phyloP scores from a whole-genome alignment of 2,888 invertebrate genomes.

The Melanargia galathea region DNA sequence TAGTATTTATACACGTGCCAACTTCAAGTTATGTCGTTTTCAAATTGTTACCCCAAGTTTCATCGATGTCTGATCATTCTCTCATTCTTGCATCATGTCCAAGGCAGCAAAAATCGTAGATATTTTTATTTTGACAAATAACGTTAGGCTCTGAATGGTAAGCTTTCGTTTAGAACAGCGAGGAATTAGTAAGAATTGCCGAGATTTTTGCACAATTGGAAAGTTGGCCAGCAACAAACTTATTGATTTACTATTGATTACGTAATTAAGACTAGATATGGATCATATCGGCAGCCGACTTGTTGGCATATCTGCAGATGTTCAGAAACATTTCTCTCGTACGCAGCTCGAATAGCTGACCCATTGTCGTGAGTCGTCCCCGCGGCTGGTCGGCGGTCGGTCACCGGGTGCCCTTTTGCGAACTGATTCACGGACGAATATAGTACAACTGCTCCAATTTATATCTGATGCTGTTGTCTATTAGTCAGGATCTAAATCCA shows the following conservation, averaged over 20 bases:
- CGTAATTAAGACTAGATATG: too few relatives aligned
- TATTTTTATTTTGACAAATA: too few relatives aligned
- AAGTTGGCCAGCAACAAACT: neutral
- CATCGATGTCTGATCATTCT: neutral
- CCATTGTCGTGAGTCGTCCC: conserved; percentile 52
- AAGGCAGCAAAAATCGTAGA: neutral
- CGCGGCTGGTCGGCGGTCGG: conserved; percentile 45
- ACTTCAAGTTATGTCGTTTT: neutral
- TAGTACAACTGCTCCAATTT: conserved; percentile 37
- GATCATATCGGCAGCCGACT: neutral
- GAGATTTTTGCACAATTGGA: neutral
- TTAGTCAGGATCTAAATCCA: conserved; percentile 25
- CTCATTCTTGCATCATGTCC: neutral
- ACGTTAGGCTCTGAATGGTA: too few relatives aligned
- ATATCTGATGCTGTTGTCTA: conserved; percentile 22
- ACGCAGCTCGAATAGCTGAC: conserved; percentile 54
- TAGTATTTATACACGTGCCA: neutral
- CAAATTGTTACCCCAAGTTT: neutral
- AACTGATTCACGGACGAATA: conserved; percentile 60
- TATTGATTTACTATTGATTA: too few relatives aligned
- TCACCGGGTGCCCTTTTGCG: conserved; percentile 54
- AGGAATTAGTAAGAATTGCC: too few relatives aligned
- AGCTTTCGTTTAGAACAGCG: too few relatives aligned
- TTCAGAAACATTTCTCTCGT: conserved; percentile 36
- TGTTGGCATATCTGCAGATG: neutral